These are phyloP conservation scores for Epinotia brunnichana DNA, from an alignment of 2,888 invertebrate genomes.

Conservation along the genomic window DNA sequence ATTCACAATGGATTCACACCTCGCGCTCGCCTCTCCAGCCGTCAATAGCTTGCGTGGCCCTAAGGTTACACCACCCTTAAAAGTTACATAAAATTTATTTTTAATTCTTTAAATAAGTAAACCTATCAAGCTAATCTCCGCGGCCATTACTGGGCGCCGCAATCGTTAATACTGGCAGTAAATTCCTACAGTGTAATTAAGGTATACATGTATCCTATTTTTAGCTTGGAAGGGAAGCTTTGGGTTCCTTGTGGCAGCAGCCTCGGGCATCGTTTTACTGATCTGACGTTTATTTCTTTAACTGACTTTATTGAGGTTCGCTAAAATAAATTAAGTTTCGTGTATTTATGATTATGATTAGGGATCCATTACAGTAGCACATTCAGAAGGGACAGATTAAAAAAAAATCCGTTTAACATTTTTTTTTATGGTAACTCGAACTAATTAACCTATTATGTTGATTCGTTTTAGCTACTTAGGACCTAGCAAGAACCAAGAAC, in stretches of 20 bases:
- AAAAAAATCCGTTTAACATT: no score
- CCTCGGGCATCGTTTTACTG: neutral
- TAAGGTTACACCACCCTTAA: neutral
- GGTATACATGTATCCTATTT: conserved; percentile 72
- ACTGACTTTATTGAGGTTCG: neutral
- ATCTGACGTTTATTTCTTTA: neutral
- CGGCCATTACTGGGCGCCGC: conserved; percentile 50
- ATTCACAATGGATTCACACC: no score
- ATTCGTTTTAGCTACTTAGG: no score
- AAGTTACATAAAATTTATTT: conserved; percentile 20
- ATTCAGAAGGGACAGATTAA: no score
- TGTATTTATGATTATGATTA: no score
- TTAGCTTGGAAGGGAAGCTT: conserved; percentile 59
- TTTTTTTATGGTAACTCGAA: no score
- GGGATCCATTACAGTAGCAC: no score
- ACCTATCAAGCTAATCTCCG: conserved; percentile 33
- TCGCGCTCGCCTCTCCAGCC: neutral
- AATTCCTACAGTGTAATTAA: conserved; percentile 78
- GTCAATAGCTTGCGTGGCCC: neutral
- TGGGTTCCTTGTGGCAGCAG: conserved; percentile 11
- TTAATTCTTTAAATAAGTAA: conserved; percentile 31
- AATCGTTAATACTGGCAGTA: conserved; percentile 75
- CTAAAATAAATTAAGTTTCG: no score
- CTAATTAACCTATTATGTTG: no score
- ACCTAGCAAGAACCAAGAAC: no score